Base-by-base conservation (phyloP, 2,797 vertebrate genomes). In the Buceros bicornis region DNA sequence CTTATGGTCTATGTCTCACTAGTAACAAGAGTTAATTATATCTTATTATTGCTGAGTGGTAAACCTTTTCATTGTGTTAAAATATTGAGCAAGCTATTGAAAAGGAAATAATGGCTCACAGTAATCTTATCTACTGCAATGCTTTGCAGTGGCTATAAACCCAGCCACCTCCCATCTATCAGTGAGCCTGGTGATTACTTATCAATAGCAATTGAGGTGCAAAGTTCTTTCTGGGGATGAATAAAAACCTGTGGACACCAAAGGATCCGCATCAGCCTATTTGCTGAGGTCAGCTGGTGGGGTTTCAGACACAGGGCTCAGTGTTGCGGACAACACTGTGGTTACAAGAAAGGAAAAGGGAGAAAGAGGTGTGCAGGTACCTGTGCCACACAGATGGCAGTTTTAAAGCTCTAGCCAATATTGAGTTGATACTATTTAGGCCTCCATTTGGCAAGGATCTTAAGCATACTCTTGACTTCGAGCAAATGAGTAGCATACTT, bases 61-160 rank as follows among this genome's bases (percentile, higher is more conserved):
- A 43, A 95, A 90, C 43, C 8, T 91, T 95, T 95, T 95, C 73
- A 93, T 76, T 86, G 73, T 66, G 18, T 69, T 88, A 73, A 96
- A 94, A 82, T 61, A 94, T 79, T 66, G 70, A 82, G 48, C 51
- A 65, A 81, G 29, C 31, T 79, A 80, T 89, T 91, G 64, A 78
- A 95, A 85, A 82, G 48, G 67, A 96, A 91, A 81, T 83, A 89
- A 82, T 83, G 57, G 19, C 37, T 89, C 67, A 28, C 40, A 69
- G 78, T 78, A 92, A 61, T 80, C 70, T 85, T 79, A 62, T 47
- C 74, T 67, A 64, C 29, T 24, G 31, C 50, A 84, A 65, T 70
- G 53, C 31, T 92, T 80, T 67, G 48, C 57, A 40, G 33, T 19
- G 26, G 73, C 58, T 92, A 33, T 91, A 90, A 95, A 91, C 24